Evolutionary conservation across 2,888 invertebrate genomes (phyloP).

Genomic region (Chirona hameri): DNA sequence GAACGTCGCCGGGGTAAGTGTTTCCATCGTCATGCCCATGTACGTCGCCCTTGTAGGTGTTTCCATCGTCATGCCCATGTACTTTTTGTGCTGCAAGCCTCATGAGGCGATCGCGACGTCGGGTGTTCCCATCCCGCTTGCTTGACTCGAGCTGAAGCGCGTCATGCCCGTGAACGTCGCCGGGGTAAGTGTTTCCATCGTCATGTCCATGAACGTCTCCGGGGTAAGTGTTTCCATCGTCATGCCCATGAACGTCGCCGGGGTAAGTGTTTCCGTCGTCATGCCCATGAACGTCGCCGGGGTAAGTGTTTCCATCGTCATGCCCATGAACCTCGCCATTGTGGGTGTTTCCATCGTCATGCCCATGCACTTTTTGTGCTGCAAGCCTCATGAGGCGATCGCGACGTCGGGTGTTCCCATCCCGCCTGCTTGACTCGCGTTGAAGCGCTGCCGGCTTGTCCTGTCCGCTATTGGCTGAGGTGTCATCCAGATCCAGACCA

Average conservation of each 20-base stretch:
- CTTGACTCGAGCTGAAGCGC: background rate
- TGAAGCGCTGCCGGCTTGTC: no score
- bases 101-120: background rate
- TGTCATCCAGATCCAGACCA: background rate
- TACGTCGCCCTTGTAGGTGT: background rate
- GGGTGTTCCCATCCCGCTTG: background rate
- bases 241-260: no score
- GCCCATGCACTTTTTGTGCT: background rate
- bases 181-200: no score
- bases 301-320: background rate
- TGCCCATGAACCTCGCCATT: background rate
- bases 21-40: no score
- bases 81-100: background rate
- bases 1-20: no score
- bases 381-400: no score
- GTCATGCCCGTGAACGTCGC: no score
- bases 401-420: background rate
- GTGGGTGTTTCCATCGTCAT: background rate
- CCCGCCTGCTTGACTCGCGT: background rate
- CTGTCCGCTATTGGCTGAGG: background rate
- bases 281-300: no score
- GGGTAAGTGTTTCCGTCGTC: no score
- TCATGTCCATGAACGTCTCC: no score
- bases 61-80: constrained; percentile 1
- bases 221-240: background rate